These are phyloP conservation scores for Portunus trituberculatus DNA, from an alignment of 1,140 invertebrate genomes.

Conservation along the genomic window DNA sequence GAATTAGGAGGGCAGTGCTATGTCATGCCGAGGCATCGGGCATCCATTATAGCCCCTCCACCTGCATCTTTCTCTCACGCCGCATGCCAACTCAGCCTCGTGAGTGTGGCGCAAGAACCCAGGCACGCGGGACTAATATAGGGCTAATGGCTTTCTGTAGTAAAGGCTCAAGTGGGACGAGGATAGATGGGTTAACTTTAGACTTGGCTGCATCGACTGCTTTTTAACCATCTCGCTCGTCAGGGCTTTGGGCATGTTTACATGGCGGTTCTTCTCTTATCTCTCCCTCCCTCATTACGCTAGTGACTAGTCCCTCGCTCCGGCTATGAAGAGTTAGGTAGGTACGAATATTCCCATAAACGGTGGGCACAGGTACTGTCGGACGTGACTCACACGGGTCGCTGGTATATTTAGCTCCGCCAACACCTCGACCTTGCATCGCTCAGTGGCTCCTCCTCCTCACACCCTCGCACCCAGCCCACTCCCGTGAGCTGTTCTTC, in stretches of 20 bases:
- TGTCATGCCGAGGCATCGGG: no score
- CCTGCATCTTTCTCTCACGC: not conserved
- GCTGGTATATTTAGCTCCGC: not conserved
- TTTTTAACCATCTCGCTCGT: not conserved
- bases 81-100: not conserved
- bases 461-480: conserved; percentile 4
- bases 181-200: conserved; percentile 2
- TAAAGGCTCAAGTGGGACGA: not conserved
- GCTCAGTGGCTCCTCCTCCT: not conserved
- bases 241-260: not conserved
- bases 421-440: not conserved
- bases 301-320: no score
- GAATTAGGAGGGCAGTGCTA: not conserved
- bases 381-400: not conserved
- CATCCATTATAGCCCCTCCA: not conserved
- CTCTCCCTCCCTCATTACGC: not conserved
- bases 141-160: not conserved
- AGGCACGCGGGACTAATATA: not conserved
- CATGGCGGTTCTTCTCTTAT: not conserved
- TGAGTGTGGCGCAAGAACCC: not conserved
- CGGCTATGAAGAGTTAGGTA: not conserved
- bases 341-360: not conserved
- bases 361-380: not conserved
- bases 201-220: not conserved
- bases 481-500: not conserved